Evolutionary conservation across 1,140 invertebrate species (phyloP), one percentile per base, ranked within the genome.

Genomic region (Caenorhabditis brenneri): DNA sequence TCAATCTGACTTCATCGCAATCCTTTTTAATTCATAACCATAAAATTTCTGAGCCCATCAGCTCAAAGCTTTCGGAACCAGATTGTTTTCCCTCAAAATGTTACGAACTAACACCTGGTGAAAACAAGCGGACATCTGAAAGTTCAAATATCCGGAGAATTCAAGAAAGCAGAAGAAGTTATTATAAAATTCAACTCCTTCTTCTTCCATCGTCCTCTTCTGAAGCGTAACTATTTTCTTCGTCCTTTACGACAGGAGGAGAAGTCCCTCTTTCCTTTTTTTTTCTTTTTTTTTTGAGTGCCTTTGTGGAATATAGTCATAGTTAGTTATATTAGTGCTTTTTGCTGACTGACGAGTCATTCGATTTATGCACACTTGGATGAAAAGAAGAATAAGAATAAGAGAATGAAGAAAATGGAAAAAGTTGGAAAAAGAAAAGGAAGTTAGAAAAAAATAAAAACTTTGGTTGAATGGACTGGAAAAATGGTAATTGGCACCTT

Each of bases 301-400:
- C 29, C 65, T 22, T 74, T 74, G 65, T 74, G 65, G 65, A 74
- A 39, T 58, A 58, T 42, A 42, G 55, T 36, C 31, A 65, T 36
- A 65, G 65, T 74, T 74, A 74, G 65, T 74, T 42, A 74, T 74
- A 74, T 74, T 74, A 74, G 65, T 42, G 65, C 65, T 27, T 15
- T n/a, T 55, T 22, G 24, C n/a, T 6, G 7, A 65, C 15, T 9
- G 16, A 7, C 53, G 15, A 65, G 31, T 36, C 31, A 36, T 36
- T 65, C 65, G 65, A 74, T 74, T 74, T 74, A 74, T 74, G 65
- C 65, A 74, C 65, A 74, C 65, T 74, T 74, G 65, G n/a, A 31
- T 74, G 65, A 36, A 74, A 42, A 74, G 29, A 74, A 65, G 31
- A 36, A 58, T 22, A 65, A 33, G 22, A n/a, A n/a, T n/a, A 65